Conservation (phyloP, 2,797 vertebrate genomes). For the Sebastolobus alascanus region DNA sequence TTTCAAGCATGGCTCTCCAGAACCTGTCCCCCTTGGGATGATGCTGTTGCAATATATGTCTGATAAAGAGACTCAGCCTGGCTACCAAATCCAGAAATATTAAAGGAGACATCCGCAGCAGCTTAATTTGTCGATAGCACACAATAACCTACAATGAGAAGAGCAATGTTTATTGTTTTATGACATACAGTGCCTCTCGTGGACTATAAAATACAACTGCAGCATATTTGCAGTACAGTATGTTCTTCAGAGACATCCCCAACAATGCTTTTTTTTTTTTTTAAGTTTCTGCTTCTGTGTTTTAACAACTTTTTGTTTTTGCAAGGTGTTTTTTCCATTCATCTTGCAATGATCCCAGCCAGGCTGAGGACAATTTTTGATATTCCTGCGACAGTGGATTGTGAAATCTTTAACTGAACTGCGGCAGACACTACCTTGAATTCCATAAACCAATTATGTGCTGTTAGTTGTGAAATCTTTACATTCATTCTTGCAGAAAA, state of each 20-base stretch:
- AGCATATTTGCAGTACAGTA: not conserved
- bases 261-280: not conserved
- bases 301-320: conserved; percentile 28
- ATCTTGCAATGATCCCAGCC: conserved; percentile 34
- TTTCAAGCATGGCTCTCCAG: conserved; percentile 24
- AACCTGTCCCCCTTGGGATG: conserved; percentile 9
- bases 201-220: conserved; percentile 3
- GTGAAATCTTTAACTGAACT: conserved; percentile 37
- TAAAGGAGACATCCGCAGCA: conserved; percentile 2
- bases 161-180: conserved; percentile 12
- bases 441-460: conserved; percentile 36
- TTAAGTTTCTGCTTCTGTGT: conserved; percentile 8
- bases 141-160: not conserved
- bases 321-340: conserved; percentile 29
- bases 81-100: conserved; percentile 15
- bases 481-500: conserved; percentile 51
- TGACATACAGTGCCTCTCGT: not conserved
- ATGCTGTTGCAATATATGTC: conserved; percentile 33
- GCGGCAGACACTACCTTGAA: conserved; percentile 25
- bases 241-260: conserved; percentile 6
- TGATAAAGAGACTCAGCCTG: not conserved
- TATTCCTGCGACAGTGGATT: conserved; percentile 26
- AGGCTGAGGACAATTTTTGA: conserved; percentile 8
- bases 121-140: not conserved
- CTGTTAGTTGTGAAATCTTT: conserved; percentile 38